A percentile compares a stretch with the other conserved stretches of the same genome.
phyloP scores from a whole-genome alignment of 2,888 invertebrate genomes.

The Cantharis nigra region DNA sequence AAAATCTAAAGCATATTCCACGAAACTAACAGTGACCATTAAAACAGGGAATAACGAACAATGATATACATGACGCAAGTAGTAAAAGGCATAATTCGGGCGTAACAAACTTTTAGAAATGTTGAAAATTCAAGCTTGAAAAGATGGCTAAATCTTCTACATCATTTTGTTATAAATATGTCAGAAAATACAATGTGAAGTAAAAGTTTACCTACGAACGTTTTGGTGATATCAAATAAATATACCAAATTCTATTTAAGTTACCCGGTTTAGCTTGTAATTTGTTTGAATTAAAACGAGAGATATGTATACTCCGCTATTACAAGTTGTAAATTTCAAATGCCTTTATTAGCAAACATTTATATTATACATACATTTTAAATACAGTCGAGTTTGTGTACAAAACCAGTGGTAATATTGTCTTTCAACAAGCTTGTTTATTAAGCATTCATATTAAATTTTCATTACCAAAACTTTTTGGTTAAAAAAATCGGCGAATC shows the following conservation, averaged over 20 bases:
- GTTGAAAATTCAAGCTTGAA: not conserved
- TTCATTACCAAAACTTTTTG: not conserved
- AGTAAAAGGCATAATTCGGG: not conserved
- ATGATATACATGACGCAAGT: not conserved
- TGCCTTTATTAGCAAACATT: not conserved
- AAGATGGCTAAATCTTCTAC: not conserved
- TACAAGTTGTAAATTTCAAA: not conserved
- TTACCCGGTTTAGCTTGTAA: not conserved
- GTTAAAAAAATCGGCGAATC: not conserved
- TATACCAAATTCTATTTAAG: not conserved
- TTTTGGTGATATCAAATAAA: not conserved
- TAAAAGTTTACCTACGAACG: not conserved
- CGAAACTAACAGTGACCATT: not conserved
- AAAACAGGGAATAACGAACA: not conserved
- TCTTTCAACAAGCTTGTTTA: too few species aligned
- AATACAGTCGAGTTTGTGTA: not conserved
- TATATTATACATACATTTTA: not conserved
- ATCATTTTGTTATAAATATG: not conserved
- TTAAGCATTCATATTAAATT: not conserved
- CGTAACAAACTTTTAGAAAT: not conserved
- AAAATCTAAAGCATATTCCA: not conserved
- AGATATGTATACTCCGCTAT: not conserved
- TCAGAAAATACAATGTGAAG: not conserved
- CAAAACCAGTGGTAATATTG: not conserved
- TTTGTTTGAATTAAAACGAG: not conserved